Conservation (phyloP, 1,140 invertebrate species). For the Gerris buenoi region DNA sequence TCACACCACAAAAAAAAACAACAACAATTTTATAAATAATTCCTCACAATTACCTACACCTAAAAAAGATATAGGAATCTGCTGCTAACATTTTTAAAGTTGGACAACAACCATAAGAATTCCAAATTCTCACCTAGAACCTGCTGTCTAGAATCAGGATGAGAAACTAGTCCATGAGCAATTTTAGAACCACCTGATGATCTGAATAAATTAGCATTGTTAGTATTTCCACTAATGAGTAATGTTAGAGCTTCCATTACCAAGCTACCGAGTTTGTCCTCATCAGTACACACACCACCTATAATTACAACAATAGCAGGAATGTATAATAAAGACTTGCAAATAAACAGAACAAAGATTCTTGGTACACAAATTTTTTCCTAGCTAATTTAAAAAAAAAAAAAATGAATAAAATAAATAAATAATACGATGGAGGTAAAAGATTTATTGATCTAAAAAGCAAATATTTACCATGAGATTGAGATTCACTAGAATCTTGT, state of each 20-base stretch:
- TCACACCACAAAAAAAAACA: no score
- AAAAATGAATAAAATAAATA: not conserved
- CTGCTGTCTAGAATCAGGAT: slow-evolving; percentile 62
- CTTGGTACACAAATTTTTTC: no score
- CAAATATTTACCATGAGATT: not conserved
- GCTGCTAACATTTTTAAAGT: no score
- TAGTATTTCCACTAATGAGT: slow-evolving; percentile 59
- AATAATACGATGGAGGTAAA: not conserved
- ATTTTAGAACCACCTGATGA: slow-evolving; percentile 83
- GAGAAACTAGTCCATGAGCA: slow-evolving; percentile 76
- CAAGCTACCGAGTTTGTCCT: slow-evolving; percentile 63
- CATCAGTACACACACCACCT: slow-evolving; percentile 36
- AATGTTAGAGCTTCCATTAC: slow-evolving; percentile 76
- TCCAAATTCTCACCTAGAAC: slow-evolving; percentile 41
- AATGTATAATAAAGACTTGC: no score
- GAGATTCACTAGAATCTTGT: slow-evolving; percentile 10
- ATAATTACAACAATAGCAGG: not conserved
- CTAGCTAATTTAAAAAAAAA: not conserved
- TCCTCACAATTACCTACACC: no score
- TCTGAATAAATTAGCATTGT: slow-evolving; percentile 82
- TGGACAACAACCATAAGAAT: no score
- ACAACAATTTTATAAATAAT: no score
- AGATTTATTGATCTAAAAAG: not conserved
- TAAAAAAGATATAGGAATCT: no score
- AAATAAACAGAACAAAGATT: no score